These are phyloP conservation scores for Semnopithecus entellus DNA, from an alignment of 2,113 vertebrate species.

Conservation along the genomic window DNA sequence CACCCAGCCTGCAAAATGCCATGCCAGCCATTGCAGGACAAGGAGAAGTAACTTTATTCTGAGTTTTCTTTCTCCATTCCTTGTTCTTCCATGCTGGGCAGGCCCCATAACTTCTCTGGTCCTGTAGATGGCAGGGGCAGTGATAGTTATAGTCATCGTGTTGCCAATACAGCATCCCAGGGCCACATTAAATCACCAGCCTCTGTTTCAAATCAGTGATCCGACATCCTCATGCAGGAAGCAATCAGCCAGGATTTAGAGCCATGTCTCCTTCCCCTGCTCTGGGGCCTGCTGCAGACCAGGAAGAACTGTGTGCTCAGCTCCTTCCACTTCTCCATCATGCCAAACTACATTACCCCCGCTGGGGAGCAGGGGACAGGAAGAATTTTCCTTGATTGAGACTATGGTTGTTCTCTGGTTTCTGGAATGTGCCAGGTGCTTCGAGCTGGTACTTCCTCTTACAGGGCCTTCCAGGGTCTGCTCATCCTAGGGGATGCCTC, in stretches of 20 bases:
- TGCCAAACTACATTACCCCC: not conserved
- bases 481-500: not conserved
- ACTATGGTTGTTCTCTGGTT: not conserved
- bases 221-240: no score
- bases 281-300: not conserved
- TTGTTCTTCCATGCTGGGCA: not conserved
- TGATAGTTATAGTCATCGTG: not conserved
- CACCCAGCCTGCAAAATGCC: not conserved
- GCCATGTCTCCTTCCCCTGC: not conserved
- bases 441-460: not conserved
- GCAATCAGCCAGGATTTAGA: not conserved
- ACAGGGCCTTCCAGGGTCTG: not conserved
- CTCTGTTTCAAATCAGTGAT: no score
- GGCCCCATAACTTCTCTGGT: not conserved
- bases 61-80: not conserved
- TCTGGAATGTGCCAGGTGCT: not conserved
- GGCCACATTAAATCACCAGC: not conserved
- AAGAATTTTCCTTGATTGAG: not conserved
- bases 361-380: no score
- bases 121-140: not conserved
- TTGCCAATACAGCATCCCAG: rapidly evolving
- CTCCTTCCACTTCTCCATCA: not conserved
- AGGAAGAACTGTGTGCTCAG: not conserved
- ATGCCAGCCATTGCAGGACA: not conserved
- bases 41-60: not conserved